Evolutionary conservation across 2,113 vertebrate species (phyloP).

Genomic region (Bothrops jararaca): DNA sequence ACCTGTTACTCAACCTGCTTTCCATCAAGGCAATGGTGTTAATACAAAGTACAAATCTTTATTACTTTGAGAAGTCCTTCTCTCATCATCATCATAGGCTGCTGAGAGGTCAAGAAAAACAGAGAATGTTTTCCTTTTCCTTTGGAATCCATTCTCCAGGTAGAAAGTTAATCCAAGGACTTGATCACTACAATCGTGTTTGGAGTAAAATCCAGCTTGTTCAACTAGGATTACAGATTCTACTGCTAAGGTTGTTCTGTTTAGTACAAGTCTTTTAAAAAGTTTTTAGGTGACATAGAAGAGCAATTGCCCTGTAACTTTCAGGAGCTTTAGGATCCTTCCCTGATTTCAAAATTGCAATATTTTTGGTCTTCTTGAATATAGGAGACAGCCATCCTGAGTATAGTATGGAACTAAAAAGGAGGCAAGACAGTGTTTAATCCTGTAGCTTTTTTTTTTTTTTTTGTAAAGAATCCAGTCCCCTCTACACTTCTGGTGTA

Average conservation of each 20-base stretch:
- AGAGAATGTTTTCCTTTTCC: not conserved
- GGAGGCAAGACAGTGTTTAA: too few relatives aligned
- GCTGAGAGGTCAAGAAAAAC: not conserved
- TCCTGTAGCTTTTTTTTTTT: too few relatives aligned
- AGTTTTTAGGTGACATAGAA: not conserved
- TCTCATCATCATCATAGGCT: not conserved
- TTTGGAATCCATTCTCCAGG: not conserved
- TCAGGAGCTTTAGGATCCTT: not conserved
- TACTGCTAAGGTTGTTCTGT: not conserved
- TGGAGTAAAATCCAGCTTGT: not conserved
- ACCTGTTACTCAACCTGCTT: not conserved
- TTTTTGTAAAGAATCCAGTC: too few relatives aligned
- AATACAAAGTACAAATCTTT: not conserved
- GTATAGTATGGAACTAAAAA: too few relatives aligned
- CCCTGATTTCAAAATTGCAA: not conserved
- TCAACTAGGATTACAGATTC: not conserved
- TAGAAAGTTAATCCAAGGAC: not conserved
- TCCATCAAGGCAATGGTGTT: not conserved
- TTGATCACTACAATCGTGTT: not conserved
- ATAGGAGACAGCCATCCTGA: not conserved
- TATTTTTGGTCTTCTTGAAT: not conserved
- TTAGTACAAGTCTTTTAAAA: not conserved
- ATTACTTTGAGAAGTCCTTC: not conserved
- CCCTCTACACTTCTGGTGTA: too few relatives aligned
- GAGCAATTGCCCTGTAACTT: not conserved